Evolutionary conservation across 2,797 vertebrate genomes (phyloP), one percentile per base, ranked within the genome.

Genomic region (Neosilurus mollespiculum): DNA sequence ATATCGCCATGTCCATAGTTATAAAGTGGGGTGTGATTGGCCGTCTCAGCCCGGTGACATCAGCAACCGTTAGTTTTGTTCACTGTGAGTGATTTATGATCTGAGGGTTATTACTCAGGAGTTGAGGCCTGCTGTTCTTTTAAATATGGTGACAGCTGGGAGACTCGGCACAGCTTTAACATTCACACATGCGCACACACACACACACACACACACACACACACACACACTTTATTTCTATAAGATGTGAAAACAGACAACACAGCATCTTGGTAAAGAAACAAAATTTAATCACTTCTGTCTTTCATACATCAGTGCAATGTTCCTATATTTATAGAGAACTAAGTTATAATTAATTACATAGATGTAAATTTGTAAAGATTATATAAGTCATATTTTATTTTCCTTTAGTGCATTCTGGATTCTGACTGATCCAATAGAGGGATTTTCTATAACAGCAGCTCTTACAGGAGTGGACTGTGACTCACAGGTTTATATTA

Each of bases 81-180:
- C 30, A 56, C 54, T 61, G 53, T 11, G 61, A 75, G 86, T 90
- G 89, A 91, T 89, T 90, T 89, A 89, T 88, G 72, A 82, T 79
- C 81, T 81, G 78, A 65, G 65, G 67, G 81, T 81, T 85, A 83
- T 76, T 82, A 78, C 69, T 85, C 43, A 70, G 67, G 67, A 88
- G 81, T 78, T 70, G 65, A 79, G 34, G 79, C 86, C 87, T 88
- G 86, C 84, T 88, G 87, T 80, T 88, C 81, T 85, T 86, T 80
- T 82, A 78, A 83, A 87, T 87, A 86, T 70, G 53, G 85, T 79
- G 82, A 67, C 88, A 87, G 88, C 85, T 89, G 88, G 83, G 81
- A 67, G 82, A 85, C 82, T 82, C 77, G 58, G 37, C 66, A 73
- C n/a, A 24, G 85, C 83, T 82, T 85, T 69, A 54, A 62, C 59